Evolutionary conservation across 1,140 invertebrate species (phyloP).

Genomic region (Lucilia sericata): DNA sequence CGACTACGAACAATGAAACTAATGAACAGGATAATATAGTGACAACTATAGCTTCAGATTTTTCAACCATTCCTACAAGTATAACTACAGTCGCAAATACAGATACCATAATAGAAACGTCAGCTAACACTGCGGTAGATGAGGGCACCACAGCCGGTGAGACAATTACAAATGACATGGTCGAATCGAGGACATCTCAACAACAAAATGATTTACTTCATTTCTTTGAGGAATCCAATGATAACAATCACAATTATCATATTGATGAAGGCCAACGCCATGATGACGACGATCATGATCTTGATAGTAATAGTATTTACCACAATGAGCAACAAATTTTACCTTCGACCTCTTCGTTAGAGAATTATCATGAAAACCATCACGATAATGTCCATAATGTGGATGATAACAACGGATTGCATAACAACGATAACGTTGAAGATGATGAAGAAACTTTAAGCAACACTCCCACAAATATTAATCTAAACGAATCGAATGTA

Average conservation of each 20-base stretch:
- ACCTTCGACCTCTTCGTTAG: too few relatives aligned
- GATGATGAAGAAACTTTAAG: not conserved
- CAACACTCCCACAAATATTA: not conserved
- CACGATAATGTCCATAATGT: not conserved
- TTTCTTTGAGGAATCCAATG: not conserved
- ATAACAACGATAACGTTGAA: too few relatives aligned
- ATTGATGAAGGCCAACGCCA: not conserved
- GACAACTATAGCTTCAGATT: too few relatives aligned
- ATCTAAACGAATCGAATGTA: constrained; percentile 8
- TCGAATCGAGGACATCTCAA: too few relatives aligned
- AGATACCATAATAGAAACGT: not conserved
- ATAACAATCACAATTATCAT: not conserved
- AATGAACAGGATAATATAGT: too few relatives aligned
- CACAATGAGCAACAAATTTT: not conserved
- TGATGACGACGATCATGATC: not conserved
- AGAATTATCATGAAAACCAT: not conserved
- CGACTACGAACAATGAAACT: not conserved
- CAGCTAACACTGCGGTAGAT: too few relatives aligned
- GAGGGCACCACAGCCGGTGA: not conserved
- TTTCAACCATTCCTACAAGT: too few relatives aligned
- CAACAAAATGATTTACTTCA: not conserved
- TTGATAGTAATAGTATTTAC: not conserved
- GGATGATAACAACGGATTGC: not conserved
- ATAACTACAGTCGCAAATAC: not conserved
- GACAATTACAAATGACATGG: too few relatives aligned